These are phyloP conservation scores for Taeniopygia guttata DNA, from an alignment of 2,797 vertebrate species.

Conservation along the genomic window DNA sequence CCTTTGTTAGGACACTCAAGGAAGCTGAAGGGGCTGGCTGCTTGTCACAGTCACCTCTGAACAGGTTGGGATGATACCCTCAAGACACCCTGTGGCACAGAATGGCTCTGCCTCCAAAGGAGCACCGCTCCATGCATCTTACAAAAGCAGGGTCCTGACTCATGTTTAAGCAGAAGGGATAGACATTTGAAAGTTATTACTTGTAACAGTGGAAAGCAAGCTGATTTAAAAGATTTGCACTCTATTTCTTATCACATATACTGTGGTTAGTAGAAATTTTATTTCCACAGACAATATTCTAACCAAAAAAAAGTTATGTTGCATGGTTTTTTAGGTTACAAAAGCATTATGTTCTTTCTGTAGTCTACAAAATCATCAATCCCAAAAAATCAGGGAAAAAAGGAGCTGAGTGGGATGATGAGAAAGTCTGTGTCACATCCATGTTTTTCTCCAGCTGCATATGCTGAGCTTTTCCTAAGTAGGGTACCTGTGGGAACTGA, in stretches of 20 bases:
- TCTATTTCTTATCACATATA: conserved; percentile 17
- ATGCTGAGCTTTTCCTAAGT: not conserved
- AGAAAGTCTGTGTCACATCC: not conserved
- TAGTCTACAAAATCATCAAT: not conserved
- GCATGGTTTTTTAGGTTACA: not conserved
- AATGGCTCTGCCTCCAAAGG: not conserved
- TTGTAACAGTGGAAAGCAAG: conserved; percentile 2
- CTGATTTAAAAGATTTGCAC: conserved; percentile 19
- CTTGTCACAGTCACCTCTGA: not conserved
- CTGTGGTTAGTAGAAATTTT: not conserved
- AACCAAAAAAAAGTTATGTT: not conserved
- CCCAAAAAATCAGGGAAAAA: not conserved
- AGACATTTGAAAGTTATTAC: not conserved
- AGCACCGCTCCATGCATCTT: not conserved
- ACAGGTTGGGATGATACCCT: not conserved
- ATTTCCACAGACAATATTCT: not conserved
- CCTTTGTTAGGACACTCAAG: not conserved
- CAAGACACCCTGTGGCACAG: not conserved
- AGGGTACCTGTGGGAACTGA: not conserved
- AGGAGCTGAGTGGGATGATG: not conserved
- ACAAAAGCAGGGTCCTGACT: not conserved
- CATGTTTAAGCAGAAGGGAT: not conserved
- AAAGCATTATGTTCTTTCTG: not conserved
- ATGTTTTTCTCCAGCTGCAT: not conserved
- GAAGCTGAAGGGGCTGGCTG: not conserved